Evolutionary conservation across 2,888 invertebrate species (phyloP).

Genomic region (Mycalesis mineus): DNA sequence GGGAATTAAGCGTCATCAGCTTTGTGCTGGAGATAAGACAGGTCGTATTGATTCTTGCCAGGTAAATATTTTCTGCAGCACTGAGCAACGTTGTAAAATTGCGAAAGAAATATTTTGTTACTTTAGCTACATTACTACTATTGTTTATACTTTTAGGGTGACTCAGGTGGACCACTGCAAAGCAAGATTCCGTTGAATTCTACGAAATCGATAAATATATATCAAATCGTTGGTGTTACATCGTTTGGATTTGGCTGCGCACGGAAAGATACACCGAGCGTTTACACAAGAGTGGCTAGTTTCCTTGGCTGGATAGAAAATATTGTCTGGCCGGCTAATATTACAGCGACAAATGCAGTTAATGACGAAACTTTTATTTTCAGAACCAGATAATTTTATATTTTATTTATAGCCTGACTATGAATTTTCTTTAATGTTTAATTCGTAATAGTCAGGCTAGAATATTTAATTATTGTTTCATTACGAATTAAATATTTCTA

Average conservation of each 20-base stretch:
- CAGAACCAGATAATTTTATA: no score
- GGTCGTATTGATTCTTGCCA: constrained; percentile 38
- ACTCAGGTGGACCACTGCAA: not conserved
- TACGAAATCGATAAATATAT: constrained; percentile 32
- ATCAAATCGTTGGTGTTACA: constrained; percentile 54
- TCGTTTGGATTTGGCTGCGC: constrained; percentile 57
- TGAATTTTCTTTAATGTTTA: no score
- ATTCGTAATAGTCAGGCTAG: no score
- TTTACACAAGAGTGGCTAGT: constrained; percentile 54
- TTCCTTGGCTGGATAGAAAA: constrained; percentile 59
- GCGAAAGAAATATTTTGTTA: no score
- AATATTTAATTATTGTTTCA: no score
- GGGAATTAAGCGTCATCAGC: constrained; percentile 31
- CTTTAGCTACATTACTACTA: no score
- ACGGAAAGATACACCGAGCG: constrained; percentile 44
- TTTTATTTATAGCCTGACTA: no score
- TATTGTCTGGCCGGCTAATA: constrained; percentile 44
- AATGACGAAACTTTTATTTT: not conserved
- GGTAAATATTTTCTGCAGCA: no score
- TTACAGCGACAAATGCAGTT: not conserved
- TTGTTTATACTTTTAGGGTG: not conserved
- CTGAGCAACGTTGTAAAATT: no score
- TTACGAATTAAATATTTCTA: no score
- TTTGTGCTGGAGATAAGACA: constrained; percentile 35
- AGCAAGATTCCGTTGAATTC: not conserved